These are phyloP conservation scores for Drosophila sucinea DNA, from an alignment of 1,140 invertebrate genomes.

Conservation along the genomic window DNA sequence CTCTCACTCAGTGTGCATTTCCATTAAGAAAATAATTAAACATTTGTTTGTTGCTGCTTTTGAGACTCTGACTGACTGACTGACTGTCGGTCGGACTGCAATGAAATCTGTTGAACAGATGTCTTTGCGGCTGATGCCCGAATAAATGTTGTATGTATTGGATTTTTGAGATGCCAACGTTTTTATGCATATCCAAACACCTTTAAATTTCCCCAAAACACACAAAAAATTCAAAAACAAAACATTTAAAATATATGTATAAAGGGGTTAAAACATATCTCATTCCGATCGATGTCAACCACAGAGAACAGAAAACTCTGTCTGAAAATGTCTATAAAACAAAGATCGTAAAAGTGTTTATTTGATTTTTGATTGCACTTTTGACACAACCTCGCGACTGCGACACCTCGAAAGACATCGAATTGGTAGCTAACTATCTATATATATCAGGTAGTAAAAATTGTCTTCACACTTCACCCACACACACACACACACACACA, in stretches of 20 bases:
- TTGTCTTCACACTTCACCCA: conserved; percentile 39
- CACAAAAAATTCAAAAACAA: not conserved
- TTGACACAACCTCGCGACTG: conserved; percentile 37
- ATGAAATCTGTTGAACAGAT: conserved; percentile 82
- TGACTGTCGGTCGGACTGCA: conserved; percentile 35
- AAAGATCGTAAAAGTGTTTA: conserved; percentile 72
- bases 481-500: conserved; percentile 5
- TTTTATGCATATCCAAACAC: conserved; percentile 76
- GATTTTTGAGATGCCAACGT: conserved; percentile 53
- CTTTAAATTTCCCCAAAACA: conserved; percentile 40
- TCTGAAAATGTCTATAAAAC: conserved; percentile 33
- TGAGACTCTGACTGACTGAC: conserved; percentile 15
- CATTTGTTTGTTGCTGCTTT: conserved; percentile 58
- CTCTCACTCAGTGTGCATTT: conserved; percentile 50
- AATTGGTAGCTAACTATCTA: conserved; percentile 1
- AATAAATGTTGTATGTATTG: conserved; percentile 22
- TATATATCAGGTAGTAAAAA: conserved; percentile 59
- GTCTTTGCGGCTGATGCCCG: conserved; percentile 47
- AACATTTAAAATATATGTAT: conserved; percentile 16
- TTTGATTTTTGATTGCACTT: conserved; percentile 65
- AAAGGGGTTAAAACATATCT: conserved; percentile 39
- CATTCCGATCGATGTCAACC: conserved; percentile 46
- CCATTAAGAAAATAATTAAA: conserved; percentile 82
- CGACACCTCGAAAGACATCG: not conserved
- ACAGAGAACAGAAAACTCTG: conserved; percentile 33